Percentiles rank a stretch among this genome's conserved stretches.
phyloP scores from a whole-genome alignment of 2,797 vertebrate species.

The Tokudaia muenninki region DNA sequence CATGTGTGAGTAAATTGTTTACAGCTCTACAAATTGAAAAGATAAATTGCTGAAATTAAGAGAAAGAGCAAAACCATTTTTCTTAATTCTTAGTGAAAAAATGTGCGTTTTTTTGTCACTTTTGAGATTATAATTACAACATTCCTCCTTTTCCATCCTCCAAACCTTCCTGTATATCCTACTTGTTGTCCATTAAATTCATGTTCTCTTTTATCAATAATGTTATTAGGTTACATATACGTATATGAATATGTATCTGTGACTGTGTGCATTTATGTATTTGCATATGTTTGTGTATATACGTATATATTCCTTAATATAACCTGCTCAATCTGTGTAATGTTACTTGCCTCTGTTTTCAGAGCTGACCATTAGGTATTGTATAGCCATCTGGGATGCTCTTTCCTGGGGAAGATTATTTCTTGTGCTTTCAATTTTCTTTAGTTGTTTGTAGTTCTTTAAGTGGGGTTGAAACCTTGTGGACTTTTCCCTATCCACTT shows the following conservation, averaged over 20 bases:
- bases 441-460: neutral
- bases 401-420: neutral
- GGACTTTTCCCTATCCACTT: neutral
- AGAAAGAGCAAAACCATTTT: neutral
- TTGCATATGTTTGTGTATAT: neutral
- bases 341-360: neutral
- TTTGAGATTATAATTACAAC: neutral
- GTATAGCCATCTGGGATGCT: neutral
- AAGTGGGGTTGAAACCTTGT: too few species aligned
- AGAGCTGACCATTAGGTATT: neutral
- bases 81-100: slow-evolving; percentile 14
- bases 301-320: neutral
- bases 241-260: neutral
- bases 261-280: neutral
- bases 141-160: neutral
- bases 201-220: neutral
- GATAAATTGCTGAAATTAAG: neutral
- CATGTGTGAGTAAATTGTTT: neutral
- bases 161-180: neutral
- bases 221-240: neutral
- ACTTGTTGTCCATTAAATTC: neutral
- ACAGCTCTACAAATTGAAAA: neutral
- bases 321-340: neutral
- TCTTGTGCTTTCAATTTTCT: neutral
- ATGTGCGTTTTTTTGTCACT: neutral